A percentile compares a stretch with the other conserved stretches of the same genome.
Evolutionary conservation across 2,797 vertebrate species (phyloP).

Genomic region (Karalla daura): DNA sequence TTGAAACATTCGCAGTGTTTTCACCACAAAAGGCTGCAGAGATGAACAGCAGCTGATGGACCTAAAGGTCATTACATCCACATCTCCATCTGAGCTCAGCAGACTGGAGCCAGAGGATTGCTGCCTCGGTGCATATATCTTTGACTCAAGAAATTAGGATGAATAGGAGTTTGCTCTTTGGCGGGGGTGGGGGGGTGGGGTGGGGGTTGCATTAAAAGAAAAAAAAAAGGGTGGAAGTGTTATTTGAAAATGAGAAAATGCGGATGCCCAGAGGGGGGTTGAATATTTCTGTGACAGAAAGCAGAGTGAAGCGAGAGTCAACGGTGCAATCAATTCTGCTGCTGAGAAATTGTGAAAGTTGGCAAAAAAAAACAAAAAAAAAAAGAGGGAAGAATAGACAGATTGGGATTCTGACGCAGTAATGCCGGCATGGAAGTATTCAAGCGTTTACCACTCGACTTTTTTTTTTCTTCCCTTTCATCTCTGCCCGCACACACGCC

Average conservation of each 20-base stretch:
- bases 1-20: slow-evolving; percentile 25
- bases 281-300: slow-evolving; percentile 62
- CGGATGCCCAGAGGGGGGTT: slow-evolving; percentile 51
- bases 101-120: slow-evolving; percentile 32
- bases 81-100: slow-evolving; percentile 25
- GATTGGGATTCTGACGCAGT: slow-evolving; percentile 39
- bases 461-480: not conserved
- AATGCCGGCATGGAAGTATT: slow-evolving; percentile 21
- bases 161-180: slow-evolving; percentile 47
- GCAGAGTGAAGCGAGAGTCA: slow-evolving; percentile 52
- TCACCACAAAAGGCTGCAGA: not conserved
- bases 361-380: too few species aligned
- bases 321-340: slow-evolving; percentile 65
- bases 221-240: slow-evolving; percentile 18
- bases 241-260: slow-evolving; percentile 71
- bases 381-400: slow-evolving; percentile 44
- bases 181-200: too few species aligned
- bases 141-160: slow-evolving; percentile 63
- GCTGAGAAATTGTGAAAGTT: slow-evolving; percentile 61
- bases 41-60: slow-evolving; percentile 35
- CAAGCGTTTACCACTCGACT: not conserved
- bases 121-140: slow-evolving; percentile 36
- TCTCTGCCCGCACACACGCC: not conserved
- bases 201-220: not conserved
- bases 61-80: slow-evolving; percentile 50